These are phyloP conservation scores for Axis porcinus DNA, from an alignment of 2,113 vertebrate species.

Conservation along the genomic window DNA sequence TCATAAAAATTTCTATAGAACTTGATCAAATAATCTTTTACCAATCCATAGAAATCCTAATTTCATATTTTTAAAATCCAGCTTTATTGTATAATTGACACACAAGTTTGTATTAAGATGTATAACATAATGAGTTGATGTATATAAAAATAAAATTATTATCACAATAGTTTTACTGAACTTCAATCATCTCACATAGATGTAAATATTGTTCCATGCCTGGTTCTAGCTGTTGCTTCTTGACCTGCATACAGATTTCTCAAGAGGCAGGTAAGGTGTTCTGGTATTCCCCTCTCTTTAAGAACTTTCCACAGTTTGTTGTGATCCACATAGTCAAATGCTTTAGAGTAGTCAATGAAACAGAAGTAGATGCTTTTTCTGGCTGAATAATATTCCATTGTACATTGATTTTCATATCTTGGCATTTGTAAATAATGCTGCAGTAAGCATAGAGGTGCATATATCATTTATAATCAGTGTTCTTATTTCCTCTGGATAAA, in stretches of 20 bases:
- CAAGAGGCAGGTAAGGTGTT: too few species aligned
- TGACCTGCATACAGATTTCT: too few species aligned
- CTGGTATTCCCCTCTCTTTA: too few species aligned
- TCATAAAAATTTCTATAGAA: not conserved
- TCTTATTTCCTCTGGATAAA: not conserved
- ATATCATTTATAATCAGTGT: not conserved
- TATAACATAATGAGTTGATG: not conserved
- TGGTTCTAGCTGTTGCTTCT: too few species aligned
- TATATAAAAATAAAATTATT: not conserved
- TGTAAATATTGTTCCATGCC: not conserved
- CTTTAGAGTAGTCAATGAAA: too few species aligned
- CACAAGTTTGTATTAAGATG: not conserved
- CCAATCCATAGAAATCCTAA: not conserved
- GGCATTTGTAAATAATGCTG: too few species aligned
- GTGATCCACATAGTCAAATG: too few species aligned
- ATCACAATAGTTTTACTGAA: not conserved
- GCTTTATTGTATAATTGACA: not conserved
- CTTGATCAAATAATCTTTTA: not conserved
- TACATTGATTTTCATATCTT: too few species aligned
- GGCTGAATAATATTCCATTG: too few species aligned
- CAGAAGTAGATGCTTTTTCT: too few species aligned
- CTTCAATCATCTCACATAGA: not conserved
- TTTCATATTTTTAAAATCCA: not conserved
- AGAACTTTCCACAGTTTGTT: too few species aligned
- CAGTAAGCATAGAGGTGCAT: too few species aligned